Conservation (phyloP, 2,888 invertebrate genomes). For the Amblyjoppa proteus region DNA sequence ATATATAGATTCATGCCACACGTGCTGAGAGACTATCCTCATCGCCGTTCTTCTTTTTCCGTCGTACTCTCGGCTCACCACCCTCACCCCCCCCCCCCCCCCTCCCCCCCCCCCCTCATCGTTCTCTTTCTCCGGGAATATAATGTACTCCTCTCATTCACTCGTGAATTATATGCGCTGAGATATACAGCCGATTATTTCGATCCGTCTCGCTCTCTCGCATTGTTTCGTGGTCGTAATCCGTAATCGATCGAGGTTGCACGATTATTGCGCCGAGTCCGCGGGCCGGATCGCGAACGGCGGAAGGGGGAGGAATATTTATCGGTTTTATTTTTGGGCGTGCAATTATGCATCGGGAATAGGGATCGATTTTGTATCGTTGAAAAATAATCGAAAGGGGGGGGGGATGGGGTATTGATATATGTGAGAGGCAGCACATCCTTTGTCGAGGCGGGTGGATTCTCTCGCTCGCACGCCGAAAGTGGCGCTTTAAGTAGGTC, state of each 20-base stretch:
- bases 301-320: constrained; percentile 47
- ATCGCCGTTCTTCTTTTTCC: constrained; percentile 9
- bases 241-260: constrained; percentile 57
- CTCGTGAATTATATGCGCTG: constrained; percentile 14
- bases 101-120: not conserved
- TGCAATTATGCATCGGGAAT: constrained; percentile 27
- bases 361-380: constrained; percentile 1
- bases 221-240: constrained; percentile 46
- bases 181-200: constrained; percentile 27
- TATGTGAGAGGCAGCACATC: constrained; percentile 47
- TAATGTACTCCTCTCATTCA: constrained; percentile 27
- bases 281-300: constrained; percentile 22
- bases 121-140: not conserved
- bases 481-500: constrained; percentile 67
- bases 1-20: constrained; percentile 43
- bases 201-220: not conserved
- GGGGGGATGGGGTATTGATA: constrained; percentile 43
- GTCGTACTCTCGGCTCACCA: not conserved
- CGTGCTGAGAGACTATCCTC: constrained; percentile 45
- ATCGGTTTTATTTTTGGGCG: constrained; percentile 60
- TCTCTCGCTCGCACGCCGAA: constrained; percentile 52
- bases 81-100: not conserved
- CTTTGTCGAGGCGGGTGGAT: constrained; percentile 47
- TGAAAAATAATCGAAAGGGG: constrained; percentile 34
- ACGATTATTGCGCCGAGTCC: constrained; percentile 24